phyloP scores from a whole-genome alignment of 1,140 invertebrate species.

The Adelges cooleyi region DNA sequence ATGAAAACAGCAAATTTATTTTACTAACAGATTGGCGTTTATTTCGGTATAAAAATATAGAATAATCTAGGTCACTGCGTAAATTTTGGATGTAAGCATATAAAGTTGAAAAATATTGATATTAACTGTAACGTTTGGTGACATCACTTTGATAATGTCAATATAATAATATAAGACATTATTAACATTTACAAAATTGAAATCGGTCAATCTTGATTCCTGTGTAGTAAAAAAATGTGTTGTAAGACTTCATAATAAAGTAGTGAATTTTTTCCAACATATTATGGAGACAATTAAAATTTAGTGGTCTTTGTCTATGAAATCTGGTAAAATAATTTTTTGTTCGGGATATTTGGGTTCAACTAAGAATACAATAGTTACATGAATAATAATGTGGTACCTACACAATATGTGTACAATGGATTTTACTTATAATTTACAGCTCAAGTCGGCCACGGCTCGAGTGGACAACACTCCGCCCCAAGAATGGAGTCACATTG shows the following conservation, averaged over 20 bases:
- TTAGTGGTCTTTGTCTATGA: not conserved
- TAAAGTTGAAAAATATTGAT: no score
- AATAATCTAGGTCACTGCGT: no score
- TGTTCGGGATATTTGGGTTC: not conserved
- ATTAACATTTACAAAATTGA: not conserved
- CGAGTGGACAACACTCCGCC: constrained; percentile 45
- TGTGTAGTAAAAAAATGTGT: no score
- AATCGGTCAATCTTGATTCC: not conserved
- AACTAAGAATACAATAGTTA: no score
- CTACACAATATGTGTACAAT: not conserved
- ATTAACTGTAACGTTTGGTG: no score
- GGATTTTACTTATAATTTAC: constrained; percentile 7
- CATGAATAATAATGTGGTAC: not conserved
- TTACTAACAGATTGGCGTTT: no score
- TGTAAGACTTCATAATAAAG: not conserved
- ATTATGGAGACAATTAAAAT: not conserved
- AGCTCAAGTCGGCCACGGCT: constrained; percentile 45
- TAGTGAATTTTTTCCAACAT: not conserved
- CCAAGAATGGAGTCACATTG: constrained; percentile 42
- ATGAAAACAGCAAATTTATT: no score
- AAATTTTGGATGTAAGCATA: no score
- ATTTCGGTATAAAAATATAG: no score
- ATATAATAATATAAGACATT: no score
- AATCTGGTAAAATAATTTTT: not conserved
- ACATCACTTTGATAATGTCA: no score